Percentiles rank a stretch among this genome's conserved stretches.
Conservation (phyloP, 2,113 vertebrate genomes). For the Ranitomeya imitator region DNA sequence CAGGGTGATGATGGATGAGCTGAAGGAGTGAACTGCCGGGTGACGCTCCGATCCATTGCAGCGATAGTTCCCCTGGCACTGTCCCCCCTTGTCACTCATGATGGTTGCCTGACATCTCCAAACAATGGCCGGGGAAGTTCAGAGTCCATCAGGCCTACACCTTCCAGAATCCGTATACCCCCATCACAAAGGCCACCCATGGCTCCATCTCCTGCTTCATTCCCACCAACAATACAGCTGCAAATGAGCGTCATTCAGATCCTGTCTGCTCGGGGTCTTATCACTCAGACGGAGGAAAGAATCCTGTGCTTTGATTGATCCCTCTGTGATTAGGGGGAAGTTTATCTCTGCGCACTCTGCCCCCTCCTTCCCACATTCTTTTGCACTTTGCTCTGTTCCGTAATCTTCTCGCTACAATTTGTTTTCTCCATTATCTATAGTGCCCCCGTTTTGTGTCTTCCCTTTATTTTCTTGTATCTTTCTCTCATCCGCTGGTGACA, state of each 20-base stretch:
- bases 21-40: conserved; percentile 70
- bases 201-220: conserved; percentile 55
- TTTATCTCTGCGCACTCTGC: conserved; percentile 51
- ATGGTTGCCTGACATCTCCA: conserved; percentile 68
- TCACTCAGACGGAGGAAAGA: conserved; percentile 48
- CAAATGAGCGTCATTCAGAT: conserved; percentile 54
- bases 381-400: conserved; percentile 6
- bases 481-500: conserved; percentile 24
- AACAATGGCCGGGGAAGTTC: conserved; percentile 69
- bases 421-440: conserved; percentile 34
- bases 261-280: conserved; percentile 53
- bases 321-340: conserved; percentile 51
- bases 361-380: conserved; percentile 32
- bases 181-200: conserved; percentile 52
- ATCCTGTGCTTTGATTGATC: conserved; percentile 54
- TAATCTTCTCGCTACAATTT: conserved; percentile 43
- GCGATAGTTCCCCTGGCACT: conserved; percentile 64
- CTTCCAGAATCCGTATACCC: conserved; percentile 40
- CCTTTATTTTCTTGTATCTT: conserved; percentile 42
- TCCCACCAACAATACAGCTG: conserved; percentile 53
- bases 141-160: conserved; percentile 50
- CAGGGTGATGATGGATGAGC: conserved; percentile 86
- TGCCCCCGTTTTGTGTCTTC: conserved; percentile 4
- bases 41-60: conserved; percentile 75
- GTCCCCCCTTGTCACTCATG: conserved; percentile 63